A percentile compares a stretch with the other conserved stretches of the same genome.
phyloP scores from a whole-genome alignment of 2,888 invertebrate species.

The Cosmia trapezina region DNA sequence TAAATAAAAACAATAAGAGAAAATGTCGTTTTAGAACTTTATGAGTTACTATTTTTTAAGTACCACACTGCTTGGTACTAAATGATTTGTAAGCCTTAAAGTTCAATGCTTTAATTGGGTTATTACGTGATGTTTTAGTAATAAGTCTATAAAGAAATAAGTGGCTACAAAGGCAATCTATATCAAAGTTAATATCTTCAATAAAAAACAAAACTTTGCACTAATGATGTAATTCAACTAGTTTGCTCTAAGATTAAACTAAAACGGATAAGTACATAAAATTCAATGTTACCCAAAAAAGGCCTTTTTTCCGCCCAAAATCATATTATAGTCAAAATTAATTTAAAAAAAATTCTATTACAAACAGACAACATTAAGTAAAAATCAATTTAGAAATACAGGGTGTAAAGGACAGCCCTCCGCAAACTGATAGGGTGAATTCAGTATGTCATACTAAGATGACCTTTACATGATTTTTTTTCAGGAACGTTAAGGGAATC shows the following conservation, averaged over 20 bases:
- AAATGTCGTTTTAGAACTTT: not conserved
- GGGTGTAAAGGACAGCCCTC: no score
- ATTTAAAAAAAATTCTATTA: not conserved
- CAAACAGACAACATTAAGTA: not conserved
- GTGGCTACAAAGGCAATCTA: not conserved
- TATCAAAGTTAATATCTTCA: slow-evolving; percentile 13
- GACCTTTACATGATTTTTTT: no score
- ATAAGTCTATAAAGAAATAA: slow-evolving; percentile 10
- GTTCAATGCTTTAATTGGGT: not conserved
- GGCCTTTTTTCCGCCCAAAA: not conserved
- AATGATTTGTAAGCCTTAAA: not conserved
- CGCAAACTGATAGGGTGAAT: no score
- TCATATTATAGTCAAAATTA: no score
- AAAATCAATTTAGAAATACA: no score
- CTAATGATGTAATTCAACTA: slow-evolving; percentile 5
- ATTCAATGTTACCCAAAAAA: not conserved
- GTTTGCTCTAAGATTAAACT: not conserved
- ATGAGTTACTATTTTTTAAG: not conserved
- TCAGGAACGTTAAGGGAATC: no score
- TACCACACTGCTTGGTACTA: not conserved
- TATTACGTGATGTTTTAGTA: not conserved
- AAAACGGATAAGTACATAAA: not conserved
- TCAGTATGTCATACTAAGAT: no score
- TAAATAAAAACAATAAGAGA: no score
- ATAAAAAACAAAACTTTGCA: slow-evolving; percentile 19